A percentile compares a stretch with the other conserved stretches of the same genome.
phyloP scores from a whole-genome alignment of 2,888 invertebrate species.

The Deilephila elpenor region DNA sequence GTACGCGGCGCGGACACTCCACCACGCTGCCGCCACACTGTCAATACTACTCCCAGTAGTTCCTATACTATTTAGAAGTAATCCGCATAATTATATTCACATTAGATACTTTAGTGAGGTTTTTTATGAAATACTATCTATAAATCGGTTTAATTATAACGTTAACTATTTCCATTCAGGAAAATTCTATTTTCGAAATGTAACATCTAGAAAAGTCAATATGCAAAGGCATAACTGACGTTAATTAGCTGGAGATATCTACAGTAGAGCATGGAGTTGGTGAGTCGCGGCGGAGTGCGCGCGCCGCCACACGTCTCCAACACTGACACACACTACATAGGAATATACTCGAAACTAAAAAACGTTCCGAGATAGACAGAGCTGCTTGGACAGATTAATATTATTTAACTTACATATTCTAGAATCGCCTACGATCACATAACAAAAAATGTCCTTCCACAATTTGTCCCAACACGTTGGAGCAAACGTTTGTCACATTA shows the following conservation, averaged over 20 bases:
- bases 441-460: constrained; percentile 24
- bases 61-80: too few species aligned
- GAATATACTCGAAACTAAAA: constrained; percentile 21
- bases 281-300: not conserved
- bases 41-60: too few species aligned
- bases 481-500: constrained; percentile 16
- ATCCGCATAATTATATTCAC: too few species aligned
- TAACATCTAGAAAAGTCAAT: too few species aligned
- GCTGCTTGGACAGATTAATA: constrained; percentile 26
- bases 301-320: not conserved
- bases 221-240: too few species aligned
- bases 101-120: too few species aligned
- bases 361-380: constrained; percentile 22
- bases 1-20: not conserved
- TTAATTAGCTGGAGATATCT: not conserved
- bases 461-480: constrained; percentile 20
- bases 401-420: constrained; percentile 23
- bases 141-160: not conserved
- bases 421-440: constrained; percentile 16
- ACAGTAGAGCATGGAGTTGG: too few species aligned
- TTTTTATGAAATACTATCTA: too few species aligned
- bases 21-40: not conserved
- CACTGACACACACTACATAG: constrained; percentile 11
- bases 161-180: not conserved
- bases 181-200: too few species aligned